Conservation (phyloP, 2,113 vertebrate species). For the Bostrychus sinensis region DNA sequence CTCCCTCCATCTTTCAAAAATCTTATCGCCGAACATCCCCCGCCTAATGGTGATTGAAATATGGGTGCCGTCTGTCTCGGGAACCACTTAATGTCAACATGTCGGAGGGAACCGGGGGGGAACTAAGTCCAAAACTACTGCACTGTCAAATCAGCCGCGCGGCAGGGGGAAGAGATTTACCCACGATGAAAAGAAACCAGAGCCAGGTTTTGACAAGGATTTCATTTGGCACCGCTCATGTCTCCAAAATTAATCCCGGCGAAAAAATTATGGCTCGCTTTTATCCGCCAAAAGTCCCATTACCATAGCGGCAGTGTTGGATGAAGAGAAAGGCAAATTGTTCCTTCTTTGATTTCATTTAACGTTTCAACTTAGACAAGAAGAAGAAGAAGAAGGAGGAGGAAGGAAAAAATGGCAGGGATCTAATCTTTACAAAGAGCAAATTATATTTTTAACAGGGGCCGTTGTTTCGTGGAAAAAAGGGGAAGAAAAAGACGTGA, state of each 20-base stretch:
- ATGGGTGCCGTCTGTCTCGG: constrained; percentile 74
- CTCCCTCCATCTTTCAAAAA: constrained; percentile 29
- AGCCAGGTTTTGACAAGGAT: constrained; percentile 80
- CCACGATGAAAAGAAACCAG: constrained; percentile 73
- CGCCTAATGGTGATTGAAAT: constrained; percentile 83
- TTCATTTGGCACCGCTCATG: constrained; percentile 78
- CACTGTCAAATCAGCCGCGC: constrained; percentile 80
- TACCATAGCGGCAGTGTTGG: constrained; percentile 76
- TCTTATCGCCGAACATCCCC: constrained; percentile 69
- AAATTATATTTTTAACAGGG: constrained; percentile 71
- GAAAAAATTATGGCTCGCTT: constrained; percentile 81
- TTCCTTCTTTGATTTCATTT: constrained; percentile 74
- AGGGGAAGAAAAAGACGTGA: constrained; percentile 45
- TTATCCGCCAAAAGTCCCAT: constrained; percentile 79
- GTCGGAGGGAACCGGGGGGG: constrained; percentile 78
- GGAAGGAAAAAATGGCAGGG: constrained; percentile 38
- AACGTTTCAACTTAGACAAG: constrained; percentile 71
- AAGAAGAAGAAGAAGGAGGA: not conserved
- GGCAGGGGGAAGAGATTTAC: constrained; percentile 70
- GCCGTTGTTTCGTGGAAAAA: constrained; percentile 70
- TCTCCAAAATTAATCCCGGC: constrained; percentile 82
- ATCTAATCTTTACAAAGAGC: constrained; percentile 78
- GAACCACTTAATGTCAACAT: constrained; percentile 83
- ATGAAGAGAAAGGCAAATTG: constrained; percentile 34
- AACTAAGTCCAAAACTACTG: constrained; percentile 82